Evolutionary conservation across 2,113 vertebrate species (phyloP), one percentile per base, ranked within the genome.

Genomic region (Dryoscopus gambensis): DNA sequence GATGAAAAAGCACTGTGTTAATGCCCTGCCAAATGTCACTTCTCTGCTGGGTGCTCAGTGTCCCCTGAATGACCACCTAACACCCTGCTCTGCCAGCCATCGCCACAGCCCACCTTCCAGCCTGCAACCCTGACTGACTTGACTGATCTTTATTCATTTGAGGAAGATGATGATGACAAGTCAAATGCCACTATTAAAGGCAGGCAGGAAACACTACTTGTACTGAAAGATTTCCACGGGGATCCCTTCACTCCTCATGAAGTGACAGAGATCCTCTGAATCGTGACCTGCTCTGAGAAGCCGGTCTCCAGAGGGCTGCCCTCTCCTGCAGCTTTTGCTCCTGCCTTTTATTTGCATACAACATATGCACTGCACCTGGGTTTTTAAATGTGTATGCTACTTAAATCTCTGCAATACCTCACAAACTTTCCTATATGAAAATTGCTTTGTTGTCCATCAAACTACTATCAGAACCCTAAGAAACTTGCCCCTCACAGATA

Each of bases 21-120:
- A 53, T 22, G 68, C 21, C 55, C 33, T 67, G 35, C 40, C 53
- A 40, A 35, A 31, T 1, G 0, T 11, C 42, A 44, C 73, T n/a
- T 68, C 53, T 64, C 25, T 73, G 46, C 42, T 62, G 40, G 25
- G n/a, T 46, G 50, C 91, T 55, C 64, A 59, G 50, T 0, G 0
- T 47, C 35, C n/a, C 80, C 57, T 47, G 83, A 56, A 12, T 0
- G 0, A 69, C 15, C 31, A 31, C 7, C 37, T 30, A 56, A n/a
- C 31, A 62, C 13, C 20, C 71, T 7, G 9, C 28, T 37, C 63
- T 46, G 27, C 25, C 74, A 53, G 69, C 37, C 31, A 6, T 13
- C 0, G 0, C n/a, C 63, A 46, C 1, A 0, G 42, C 23, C 33
- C 4, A 4, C 17, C 39, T 50, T 49, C 59, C 67, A 86, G 6